Base-by-base conservation (phyloP, 2,113 vertebrate species). In the Psophia crepitans region DNA sequence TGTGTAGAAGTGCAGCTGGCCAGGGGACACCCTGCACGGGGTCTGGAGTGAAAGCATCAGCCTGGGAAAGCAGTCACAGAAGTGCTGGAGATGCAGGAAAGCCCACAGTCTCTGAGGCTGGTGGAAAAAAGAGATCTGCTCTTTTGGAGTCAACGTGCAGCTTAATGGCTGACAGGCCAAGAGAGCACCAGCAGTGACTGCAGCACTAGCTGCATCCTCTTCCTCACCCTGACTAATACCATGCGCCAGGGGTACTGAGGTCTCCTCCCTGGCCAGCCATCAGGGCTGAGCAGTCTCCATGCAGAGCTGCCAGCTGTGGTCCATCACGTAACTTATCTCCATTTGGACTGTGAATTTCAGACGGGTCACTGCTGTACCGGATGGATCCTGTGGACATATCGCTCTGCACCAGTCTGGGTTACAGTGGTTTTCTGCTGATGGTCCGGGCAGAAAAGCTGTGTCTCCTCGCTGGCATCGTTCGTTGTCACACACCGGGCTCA, bases 231-330 rank as follows among this genome's bases (percentile, higher is more conserved):
- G 28, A 9, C 35, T 39, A 51, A 26, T 28, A 5, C 0, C 3
- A 51, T 7, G 3, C 16, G 5, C n/a, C 0, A 0, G 5, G 21
- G 5, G n/a, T 76, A 28, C 18, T 0, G 0, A 60, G 35, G 14
- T 32, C 17, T 76, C 37, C 65, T 68, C 73, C 39, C 43, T 76
- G n/a, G n/a, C 24, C 0, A 2, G 11, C 37, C 51, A 9, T 14
- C 4, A 1, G 24, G 43, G 43, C 19, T 84, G 73, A 64, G 9
- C 32, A 21, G 6, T 17, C 41, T 61, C 4, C 1, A 0, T 11
- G 33, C 54, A 23, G 51, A 46, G 6, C 51, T 63, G 70, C 22
- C 56, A 57, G 69, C 39, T 56, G 44, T 33, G 44, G 10, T 16
- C 79, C 33, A 57, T 63, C 46, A 49, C 19, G 5, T 3, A 24